Base-by-base conservation (phyloP, 2,888 invertebrate genomes). In the Panzeria rudis region DNA sequence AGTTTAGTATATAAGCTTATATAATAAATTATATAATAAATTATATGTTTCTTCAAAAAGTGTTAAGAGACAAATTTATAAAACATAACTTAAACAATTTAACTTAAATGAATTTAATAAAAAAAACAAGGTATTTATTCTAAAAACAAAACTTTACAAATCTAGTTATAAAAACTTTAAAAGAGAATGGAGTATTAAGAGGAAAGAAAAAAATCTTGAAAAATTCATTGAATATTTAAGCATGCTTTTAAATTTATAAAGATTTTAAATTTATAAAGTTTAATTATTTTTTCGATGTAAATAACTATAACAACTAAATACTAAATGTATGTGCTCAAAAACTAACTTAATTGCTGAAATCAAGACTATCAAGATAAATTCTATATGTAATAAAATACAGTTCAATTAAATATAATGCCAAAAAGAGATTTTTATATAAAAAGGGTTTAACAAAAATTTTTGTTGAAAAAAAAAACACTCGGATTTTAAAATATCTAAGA, bases 321-420 rank as follows among this genome's bases (percentile, higher is more conserved):
- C n/a, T n/a, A n/a, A n/a, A n/a, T 68, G 3, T 8, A 38, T 41
- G 13, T 15, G 6, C 41, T 2, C n/a, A 54, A 32, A 38, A 50
- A 15, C 20, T 29, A 79, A 52, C 29, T 25, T 50, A 32, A 38
- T 71, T 80, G 79, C 79, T 72, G 79, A 80, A 80, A 80, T 29
- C 44, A 72, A 64, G 79, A 80, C 79, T 80, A 80, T 80, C 79
- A 72, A 72, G 2, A 20, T 29, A 6, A 56, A 13, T 44, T 44
- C 11, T 38, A 56, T 11, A 3, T 35, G 1, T 17, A 35, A 35
- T 35, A 5, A 59, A 59, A 32, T 5, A 9, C 35, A 5, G 32
- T 59, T 38, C 7, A 62, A 23, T 62, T 62, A 59, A 32, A 35
- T 15, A 35, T 35, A 20, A 59, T 59, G 32, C 59, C 17, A 35